Conservation (phyloP, 1,140 invertebrate genomes). For the Armadillidium nasatum region DNA sequence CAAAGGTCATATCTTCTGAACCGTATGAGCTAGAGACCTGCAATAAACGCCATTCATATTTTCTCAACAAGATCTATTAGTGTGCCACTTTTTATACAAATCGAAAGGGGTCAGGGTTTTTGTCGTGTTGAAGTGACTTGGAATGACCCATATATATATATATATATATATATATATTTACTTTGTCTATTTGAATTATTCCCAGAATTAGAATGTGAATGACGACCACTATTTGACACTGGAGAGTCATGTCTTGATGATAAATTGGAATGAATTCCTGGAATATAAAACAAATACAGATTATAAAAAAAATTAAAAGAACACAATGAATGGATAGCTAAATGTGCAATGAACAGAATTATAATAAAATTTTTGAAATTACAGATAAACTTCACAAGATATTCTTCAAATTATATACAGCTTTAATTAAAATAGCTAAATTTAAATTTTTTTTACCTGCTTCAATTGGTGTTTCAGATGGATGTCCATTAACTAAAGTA, state of each 20-base stretch:
- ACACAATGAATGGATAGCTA: background rate
- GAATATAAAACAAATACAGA: background rate
- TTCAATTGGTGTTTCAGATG: background rate
- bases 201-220: background rate
- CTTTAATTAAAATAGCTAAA: background rate
- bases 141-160: background rate
- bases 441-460: background rate
- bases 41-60: too few relatives aligned
- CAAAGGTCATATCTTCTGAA: too few relatives aligned
- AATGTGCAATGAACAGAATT: background rate
- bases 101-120: too few relatives aligned
- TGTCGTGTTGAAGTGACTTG: too few relatives aligned
- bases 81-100: too few relatives aligned
- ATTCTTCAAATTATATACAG: background rate
- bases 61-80: too few relatives aligned
- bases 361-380: background rate
- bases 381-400: background rate
- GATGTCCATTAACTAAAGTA: constrained; percentile 8
- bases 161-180: background rate
- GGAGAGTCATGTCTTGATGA: constrained; percentile 1
- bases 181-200: background rate
- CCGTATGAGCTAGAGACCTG: too few relatives aligned
- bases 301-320: background rate
- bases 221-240: background rate
- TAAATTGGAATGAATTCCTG: background rate